Base-by-base conservation (phyloP, 1,140 invertebrate genomes). In the Hylaeus anthracinus region DNA sequence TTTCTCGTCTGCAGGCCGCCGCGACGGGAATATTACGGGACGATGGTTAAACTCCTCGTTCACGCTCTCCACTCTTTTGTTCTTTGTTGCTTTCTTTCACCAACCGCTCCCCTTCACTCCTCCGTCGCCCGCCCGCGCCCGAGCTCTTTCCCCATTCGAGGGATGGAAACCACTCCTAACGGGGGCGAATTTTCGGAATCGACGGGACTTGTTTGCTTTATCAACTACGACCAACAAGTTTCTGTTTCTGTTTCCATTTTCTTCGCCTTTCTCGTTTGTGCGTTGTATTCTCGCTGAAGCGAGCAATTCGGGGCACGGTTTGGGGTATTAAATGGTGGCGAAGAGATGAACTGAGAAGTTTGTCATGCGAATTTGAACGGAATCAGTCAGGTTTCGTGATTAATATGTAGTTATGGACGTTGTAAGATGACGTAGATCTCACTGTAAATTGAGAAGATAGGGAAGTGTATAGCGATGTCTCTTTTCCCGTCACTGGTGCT, bases 1-100 rank as follows among this genome's bases (percentile, higher is more conserved):
- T 86, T 88, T 86, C 79, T 88, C 79, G 83, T 88, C 82, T 88
- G 75, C 69, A 60, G 69, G 82, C 67, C 74, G 61, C 81, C 84
- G 79, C 82, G 70, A 84, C 87, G 81, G 65, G 84, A 86, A 88
- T 88, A 86, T 88, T 86, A 88, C 86, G 87, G 87, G 82, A 88
- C 86, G 85, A 84, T 88, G 87, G 84, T 84, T 88, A 86, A 86
- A 84, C 81, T 81, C 86, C 76, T 76, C 78, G 82, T 85, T 84
- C 78, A 82, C 85, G 82, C 85, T 66, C 81, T 67, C 74, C 76
- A 70, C 84, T 87, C 77, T 84, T 81, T 80, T 70, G 61, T 78
- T 70, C 80, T 82, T 82, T 78, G 64, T 78, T 69, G 63, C 48
- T 74, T 66, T 43, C 63, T 51, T 64, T 73, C 56, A 55, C 43